Evolutionary conservation across 2,888 invertebrate species (phyloP).

Genomic region (Pharmacophagus antenor): DNA sequence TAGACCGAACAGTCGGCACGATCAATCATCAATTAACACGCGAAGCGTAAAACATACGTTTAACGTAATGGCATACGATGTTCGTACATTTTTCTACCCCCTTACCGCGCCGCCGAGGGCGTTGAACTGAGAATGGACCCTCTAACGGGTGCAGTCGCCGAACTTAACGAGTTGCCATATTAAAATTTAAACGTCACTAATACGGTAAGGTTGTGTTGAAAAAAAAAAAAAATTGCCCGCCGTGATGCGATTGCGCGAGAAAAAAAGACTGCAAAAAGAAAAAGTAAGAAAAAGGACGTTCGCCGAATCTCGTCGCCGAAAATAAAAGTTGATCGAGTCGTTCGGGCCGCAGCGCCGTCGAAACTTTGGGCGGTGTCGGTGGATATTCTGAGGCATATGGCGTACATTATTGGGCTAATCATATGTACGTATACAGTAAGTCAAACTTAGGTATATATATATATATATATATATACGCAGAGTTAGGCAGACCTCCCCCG

Average conservation of each 20-base stretch:
- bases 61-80: neutral
- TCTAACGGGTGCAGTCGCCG: neutral
- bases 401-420: neutral
- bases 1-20: too few species aligned
- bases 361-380: neutral
- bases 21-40: neutral
- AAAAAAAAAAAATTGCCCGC: neutral
- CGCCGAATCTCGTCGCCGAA: constrained; percentile 37
- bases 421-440: too few species aligned
- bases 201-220: neutral
- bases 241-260: neutral
- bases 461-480: too few species aligned
- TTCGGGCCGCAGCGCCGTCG: constrained; percentile 31
- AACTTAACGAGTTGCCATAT: constrained; percentile 5
- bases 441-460: too few species aligned
- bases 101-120: neutral
- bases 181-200: constrained; percentile 18
- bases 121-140: neutral
- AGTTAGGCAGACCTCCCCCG: too few species aligned
- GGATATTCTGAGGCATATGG: neutral
- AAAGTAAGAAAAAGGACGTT: constrained; percentile 36
- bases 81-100: neutral
- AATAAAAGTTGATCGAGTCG: constrained; percentile 39
- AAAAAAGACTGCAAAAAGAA: constrained; percentile 30
- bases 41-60: neutral